Base-by-base conservation (phyloP, 2,113 vertebrate genomes). In the Buteo buteo region DNA sequence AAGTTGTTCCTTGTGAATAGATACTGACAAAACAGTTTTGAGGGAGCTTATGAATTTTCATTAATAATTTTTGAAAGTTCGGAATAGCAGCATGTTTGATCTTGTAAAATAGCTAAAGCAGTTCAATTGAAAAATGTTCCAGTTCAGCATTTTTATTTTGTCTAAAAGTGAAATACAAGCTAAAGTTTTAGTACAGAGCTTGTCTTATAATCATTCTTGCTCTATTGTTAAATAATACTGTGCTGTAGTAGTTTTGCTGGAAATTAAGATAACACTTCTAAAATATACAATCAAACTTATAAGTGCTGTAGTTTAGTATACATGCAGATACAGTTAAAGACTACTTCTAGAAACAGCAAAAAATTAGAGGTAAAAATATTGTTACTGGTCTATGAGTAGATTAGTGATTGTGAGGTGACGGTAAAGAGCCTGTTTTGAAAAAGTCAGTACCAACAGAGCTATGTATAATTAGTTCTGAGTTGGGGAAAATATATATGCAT, bases 41-140 rank as follows among this genome's bases (percentile, higher is more conserved):
- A 88, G 44, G 45, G 55, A 86, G 66, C 36, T 82, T 95, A 94
- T 93, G 59, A 78, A 85, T 71, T 94, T 82, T 86, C 45, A 57
- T 88, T 93, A 90, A 67, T 91, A 85, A 62, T 90, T 92, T 70
- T 87, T 61, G 26, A 82, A 94, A 92, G 28, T 72, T 67, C 54
- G 52, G 38, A 89, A 88, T 83, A 84, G 42, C 44, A 61, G 40
- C 25, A 7, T 38, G 70, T 83, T 95, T 94, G 66, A 36, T 50
- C 40, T 40, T 80, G 21, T 29, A 88, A 86, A 77, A n/a, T 10
- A 71, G 55, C 29, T 66, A 49, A 34, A 13, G 47, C 45, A 77
- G 8, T 86, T 94, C 10, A 76, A 3, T n/a, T 52, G 78, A 95
- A 87, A 84, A 38, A 82, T 76, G 47, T 66, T 94, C 21, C 26